Base-by-base conservation (phyloP, 2,888 invertebrate genomes). In the Silvanus unidentatus region DNA sequence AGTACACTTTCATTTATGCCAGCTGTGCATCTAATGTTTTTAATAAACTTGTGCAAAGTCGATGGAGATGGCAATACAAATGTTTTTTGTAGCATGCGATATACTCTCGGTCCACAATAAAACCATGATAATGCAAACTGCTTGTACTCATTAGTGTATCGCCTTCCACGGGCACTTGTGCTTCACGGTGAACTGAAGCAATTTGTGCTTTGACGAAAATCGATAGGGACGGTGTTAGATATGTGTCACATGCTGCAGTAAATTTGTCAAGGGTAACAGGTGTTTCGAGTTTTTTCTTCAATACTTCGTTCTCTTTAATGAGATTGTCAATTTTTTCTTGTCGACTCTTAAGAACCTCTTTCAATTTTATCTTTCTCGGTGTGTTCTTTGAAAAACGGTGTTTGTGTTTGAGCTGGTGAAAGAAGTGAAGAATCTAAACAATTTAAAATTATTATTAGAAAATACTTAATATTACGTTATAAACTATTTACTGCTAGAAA, bases 41-140 rank as follows among this genome's bases (percentile, higher is more conserved):
- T 40, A n/a, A 44, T 43, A 5, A 45, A 39, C 30, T 43, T 38
- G 11, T 40, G 34, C 30, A 52, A 47, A 28, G 34, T 42, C 22
- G 39, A 11, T 37, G 40, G 43, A n/a, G 42, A 36, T 28, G 48
- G 50, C 28, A 53, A 37, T 13, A 35, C 11, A 13, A 50, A 53
- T 1, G 43, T 40, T 29, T 47, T 45, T 6, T 15, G 2, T n/a
- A 50, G 11, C 22, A 35, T 32, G 9, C 36, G 28, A 27, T 50
- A 53, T 9, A 42, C 42, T 47, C 43, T 41, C 2, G 50, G 50
- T 6, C 42, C 42, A 22, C 47, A 16, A 29, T 49, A 53, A 37
- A 49, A 51, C 4, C 45, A 8, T 14, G 29, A 40, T 35, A 50
- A 37, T n/a, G 50, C 44, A 40, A 47, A 48, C 29, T 48, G 40